These are phyloP conservation scores for Pipistrellus pipistrellus DNA, from an alignment of 2,797 vertebrate genomes.

Conservation along the genomic window DNA sequence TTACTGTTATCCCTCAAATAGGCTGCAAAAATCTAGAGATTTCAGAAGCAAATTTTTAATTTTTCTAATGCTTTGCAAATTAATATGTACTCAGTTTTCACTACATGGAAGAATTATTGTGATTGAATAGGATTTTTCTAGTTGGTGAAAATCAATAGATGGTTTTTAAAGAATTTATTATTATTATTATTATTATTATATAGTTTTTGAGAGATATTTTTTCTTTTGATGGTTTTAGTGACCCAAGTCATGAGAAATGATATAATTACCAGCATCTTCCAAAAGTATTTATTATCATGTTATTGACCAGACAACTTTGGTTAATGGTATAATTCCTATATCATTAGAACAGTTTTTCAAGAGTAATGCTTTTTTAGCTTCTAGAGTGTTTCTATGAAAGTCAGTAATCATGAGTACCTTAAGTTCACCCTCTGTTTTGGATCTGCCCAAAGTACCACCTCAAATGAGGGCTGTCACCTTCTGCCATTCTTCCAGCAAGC, in stretches of 20 bases:
- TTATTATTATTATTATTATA: not conserved
- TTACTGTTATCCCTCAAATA: not conserved
- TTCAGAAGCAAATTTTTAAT: constrained; percentile 40
- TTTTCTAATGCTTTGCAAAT: constrained; percentile 58
- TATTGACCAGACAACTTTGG: not conserved
- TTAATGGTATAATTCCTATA: not conserved
- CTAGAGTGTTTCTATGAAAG: constrained; percentile 6
- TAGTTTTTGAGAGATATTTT: constrained; percentile 39
- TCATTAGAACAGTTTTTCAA: constrained; percentile 46
- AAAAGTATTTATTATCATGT: constrained; percentile 28
- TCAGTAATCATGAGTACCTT: not conserved
- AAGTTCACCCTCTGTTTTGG: constrained; percentile 26
- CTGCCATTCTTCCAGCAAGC: not conserved
- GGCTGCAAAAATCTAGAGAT: not conserved
- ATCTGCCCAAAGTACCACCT: not conserved
- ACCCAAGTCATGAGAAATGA: constrained; percentile 31
- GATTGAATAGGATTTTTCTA: constrained; percentile 51
- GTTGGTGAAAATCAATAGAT: constrained; percentile 48
- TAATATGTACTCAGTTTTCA: not conserved
- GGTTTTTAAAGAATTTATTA: constrained; percentile 34
- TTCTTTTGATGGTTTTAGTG: constrained; percentile 18
- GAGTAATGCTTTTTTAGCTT: constrained; percentile 37
- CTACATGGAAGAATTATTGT: not conserved
- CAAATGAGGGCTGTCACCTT: not conserved
- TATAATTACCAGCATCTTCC: constrained; percentile 3